Conservation (phyloP, 1,140 invertebrate genomes). For the Cotesia typhae region DNA sequence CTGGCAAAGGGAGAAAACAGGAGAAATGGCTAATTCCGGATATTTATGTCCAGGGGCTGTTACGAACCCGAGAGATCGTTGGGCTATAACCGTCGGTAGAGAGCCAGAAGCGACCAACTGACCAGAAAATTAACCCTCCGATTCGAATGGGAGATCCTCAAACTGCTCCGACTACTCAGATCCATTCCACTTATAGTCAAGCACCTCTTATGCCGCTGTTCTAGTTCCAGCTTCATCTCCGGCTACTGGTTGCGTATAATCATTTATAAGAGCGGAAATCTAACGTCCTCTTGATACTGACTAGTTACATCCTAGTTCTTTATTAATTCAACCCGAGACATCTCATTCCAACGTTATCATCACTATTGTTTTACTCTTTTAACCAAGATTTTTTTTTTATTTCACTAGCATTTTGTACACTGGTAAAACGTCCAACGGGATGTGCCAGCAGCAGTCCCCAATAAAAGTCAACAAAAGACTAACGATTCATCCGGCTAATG, state of each 20-base stretch:
- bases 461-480: constrained; percentile 69
- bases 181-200: constrained; percentile 37
- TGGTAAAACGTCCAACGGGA: constrained; percentile 7
- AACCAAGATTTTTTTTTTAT: background rate
- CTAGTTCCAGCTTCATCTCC: background rate
- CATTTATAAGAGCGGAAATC: constrained; percentile 1
- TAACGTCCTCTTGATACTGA: constrained; percentile 1
- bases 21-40: constrained; percentile 68
- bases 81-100: constrained; percentile 59
- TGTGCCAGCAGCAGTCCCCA: constrained; percentile 49
- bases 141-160: constrained; percentile 53
- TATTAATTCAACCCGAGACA: constrained; percentile 43
- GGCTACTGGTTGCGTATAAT: background rate
- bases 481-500: constrained; percentile 67
- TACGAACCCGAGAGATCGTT: constrained; percentile 63
- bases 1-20: constrained; percentile 51
- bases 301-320: constrained; percentile 38
- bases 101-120: constrained; percentile 68
- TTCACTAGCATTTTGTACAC: constrained; percentile 11
- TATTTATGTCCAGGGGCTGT: constrained; percentile 66
- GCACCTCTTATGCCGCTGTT: constrained; percentile 16
- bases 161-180: constrained; percentile 44
- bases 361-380: constrained; percentile 6
- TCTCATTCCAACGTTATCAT: background rate
- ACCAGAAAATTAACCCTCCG: constrained; percentile 68